Percentiles rank a stretch among this genome's conserved stretches.
Conservation (phyloP, 1,140 invertebrate species). For the Thalassaphorura encarpata region DNA sequence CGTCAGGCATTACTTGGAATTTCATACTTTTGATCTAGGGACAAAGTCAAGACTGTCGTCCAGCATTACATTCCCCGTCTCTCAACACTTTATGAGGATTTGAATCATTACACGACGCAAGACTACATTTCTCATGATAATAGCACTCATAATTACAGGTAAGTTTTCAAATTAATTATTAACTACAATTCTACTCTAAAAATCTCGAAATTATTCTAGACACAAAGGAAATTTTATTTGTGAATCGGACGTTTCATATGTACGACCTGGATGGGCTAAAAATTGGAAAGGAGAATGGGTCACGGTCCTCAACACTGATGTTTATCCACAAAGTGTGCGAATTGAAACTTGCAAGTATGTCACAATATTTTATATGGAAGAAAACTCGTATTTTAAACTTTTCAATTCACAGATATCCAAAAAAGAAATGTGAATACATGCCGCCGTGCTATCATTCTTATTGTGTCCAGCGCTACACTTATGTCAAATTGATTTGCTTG, state of each 20-base stretch:
- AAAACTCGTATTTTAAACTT: too few species aligned
- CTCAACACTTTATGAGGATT: slow-evolving; percentile 33
- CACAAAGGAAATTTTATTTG: slow-evolving; percentile 40
- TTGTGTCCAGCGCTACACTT: slow-evolving; percentile 38
- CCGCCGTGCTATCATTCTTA: slow-evolving; percentile 40
- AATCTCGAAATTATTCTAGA: too few species aligned
- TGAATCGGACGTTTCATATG: slow-evolving; percentile 38
- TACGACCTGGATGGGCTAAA: slow-evolving; percentile 42
- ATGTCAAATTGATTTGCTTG: slow-evolving; percentile 39
- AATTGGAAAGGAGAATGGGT: slow-evolving; percentile 41
- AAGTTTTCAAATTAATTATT: background rate
- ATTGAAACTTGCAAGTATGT: slow-evolving; percentile 41
- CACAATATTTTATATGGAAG: background rate
- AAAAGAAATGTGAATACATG: slow-evolving; percentile 39
- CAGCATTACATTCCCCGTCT: slow-evolving; percentile 33
- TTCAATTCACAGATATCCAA: slow-evolving; percentile 34
- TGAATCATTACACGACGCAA: slow-evolving; percentile 33
- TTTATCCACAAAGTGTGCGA: slow-evolving; percentile 39
- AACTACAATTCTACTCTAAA: too few species aligned
- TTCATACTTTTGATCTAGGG: slow-evolving; percentile 22
- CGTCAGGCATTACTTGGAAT: background rate
- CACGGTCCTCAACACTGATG: slow-evolving; percentile 40
- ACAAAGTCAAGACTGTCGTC: slow-evolving; percentile 34
- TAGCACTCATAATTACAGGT: slow-evolving; percentile 34
- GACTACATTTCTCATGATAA: slow-evolving; percentile 35